phyloP scores from a whole-genome alignment of 1,140 invertebrate genomes.

The Marisa cornuarietis region DNA sequence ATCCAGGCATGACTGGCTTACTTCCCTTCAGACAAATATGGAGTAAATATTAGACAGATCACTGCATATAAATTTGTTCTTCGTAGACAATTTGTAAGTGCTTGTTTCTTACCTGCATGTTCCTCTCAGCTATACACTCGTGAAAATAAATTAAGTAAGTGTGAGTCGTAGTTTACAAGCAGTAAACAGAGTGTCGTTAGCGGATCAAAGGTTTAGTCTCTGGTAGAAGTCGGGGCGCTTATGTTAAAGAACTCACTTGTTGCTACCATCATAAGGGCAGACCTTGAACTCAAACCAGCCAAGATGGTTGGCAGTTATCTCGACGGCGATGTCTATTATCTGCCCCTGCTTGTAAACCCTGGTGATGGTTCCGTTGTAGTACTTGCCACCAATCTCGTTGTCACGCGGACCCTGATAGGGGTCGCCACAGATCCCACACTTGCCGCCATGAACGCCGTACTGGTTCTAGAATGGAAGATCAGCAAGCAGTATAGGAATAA shows the following conservation, averaged over 20 bases:
- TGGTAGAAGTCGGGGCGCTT: too few relatives aligned
- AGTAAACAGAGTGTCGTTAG: too few relatives aligned
- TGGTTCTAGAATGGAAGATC: conserved; percentile 5
- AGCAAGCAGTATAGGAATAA: too few relatives aligned
- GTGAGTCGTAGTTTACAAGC: too few relatives aligned
- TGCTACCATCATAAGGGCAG: conserved; percentile 66
- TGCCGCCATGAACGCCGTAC: conserved; percentile 35
- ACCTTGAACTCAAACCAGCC: conserved; percentile 58
- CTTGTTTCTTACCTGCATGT: too few relatives aligned
- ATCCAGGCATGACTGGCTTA: conserved; percentile 44
- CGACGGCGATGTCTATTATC: conserved; percentile 27
- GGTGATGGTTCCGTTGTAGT: conserved; percentile 40
- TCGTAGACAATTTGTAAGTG: too few relatives aligned
- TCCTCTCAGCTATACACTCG: too few relatives aligned
- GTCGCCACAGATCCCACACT: conserved; percentile 67
- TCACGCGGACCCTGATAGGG: conserved; percentile 42
- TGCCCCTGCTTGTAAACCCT: conserved; percentile 49
- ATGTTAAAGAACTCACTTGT: neutral
- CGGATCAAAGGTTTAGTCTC: too few relatives aligned
- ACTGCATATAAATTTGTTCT: too few relatives aligned
- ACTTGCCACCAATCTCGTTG: conserved; percentile 51
- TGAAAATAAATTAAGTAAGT: too few relatives aligned
- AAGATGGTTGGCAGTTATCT: conserved; percentile 49
- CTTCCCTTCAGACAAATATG: neutral
- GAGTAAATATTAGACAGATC: too few relatives aligned